Percentiles rank a stretch among this genome's conserved stretches.
These are phyloP conservation scores for Saccostrea cuccullata DNA, from an alignment of 1,140 invertebrate species.

Conservation along the genomic window DNA sequence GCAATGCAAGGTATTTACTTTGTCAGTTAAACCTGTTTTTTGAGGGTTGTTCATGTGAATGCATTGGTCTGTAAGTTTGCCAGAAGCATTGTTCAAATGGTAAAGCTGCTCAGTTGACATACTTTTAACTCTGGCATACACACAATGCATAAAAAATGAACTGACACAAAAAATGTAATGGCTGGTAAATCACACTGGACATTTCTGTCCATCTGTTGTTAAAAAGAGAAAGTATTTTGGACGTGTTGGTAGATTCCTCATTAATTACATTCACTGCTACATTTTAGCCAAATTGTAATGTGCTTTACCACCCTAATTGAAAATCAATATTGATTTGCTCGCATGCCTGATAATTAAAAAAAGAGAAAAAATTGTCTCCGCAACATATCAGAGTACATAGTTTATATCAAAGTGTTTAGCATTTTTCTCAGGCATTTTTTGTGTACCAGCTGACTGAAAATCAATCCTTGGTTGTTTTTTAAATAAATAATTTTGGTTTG, in stretches of 20 bases:
- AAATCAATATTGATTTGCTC: conserved; percentile 17
- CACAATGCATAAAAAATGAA: conserved; percentile 16
- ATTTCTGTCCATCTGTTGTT: neutral
- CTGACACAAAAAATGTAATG: conserved; percentile 22
- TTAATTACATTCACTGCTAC: neutral
- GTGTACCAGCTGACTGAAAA: neutral
- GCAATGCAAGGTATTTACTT: too few relatives aligned
- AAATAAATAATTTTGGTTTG: neutral
- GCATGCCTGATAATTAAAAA: neutral
- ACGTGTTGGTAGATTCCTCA: neutral
- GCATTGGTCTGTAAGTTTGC: neutral
- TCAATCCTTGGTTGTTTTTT: neutral
- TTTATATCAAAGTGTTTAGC: too few relatives aligned
- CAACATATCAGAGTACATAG: too few relatives aligned
- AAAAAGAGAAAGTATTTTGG: neutral
- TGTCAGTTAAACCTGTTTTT: too few relatives aligned
- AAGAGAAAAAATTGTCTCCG: neutral
- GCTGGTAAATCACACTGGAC: neutral
- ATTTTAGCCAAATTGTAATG: neutral
- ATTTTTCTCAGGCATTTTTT: too few relatives aligned
- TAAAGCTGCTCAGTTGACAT: neutral
- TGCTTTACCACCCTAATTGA: neutral
- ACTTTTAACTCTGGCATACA: neutral
- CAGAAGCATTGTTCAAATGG: neutral
- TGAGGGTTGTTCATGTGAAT: neutral